A percentile compares a stretch with the other conserved stretches of the same genome.
Evolutionary conservation across 53 echinoderm and acorn worm species (phyloP).

Genomic region (Paracentrotus lividus): DNA sequence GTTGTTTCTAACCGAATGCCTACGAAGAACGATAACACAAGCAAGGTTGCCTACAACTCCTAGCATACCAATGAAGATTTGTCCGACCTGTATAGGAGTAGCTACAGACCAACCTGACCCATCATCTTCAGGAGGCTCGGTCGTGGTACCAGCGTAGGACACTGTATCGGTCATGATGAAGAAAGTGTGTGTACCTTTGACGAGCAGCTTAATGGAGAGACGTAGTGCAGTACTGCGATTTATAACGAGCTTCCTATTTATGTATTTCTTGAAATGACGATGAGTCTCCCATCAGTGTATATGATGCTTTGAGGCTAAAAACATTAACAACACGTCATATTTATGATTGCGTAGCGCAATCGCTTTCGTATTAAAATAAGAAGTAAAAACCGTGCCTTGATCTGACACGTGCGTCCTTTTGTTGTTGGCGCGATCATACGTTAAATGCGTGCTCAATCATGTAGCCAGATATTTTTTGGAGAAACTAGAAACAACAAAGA

Average conservation of each 20-base stretch:
- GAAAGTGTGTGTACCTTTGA: not conserved
- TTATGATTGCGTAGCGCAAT: not conserved
- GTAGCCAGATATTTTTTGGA: not conserved
- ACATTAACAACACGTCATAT: conserved; percentile 13
- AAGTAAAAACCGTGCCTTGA: not conserved
- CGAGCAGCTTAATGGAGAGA: not conserved
- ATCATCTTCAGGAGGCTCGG: not conserved
- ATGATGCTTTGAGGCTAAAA: not conserved
- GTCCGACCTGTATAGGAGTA: conserved; percentile 21
- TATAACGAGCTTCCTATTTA: not conserved
- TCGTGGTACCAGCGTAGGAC: not conserved
- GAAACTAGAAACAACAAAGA: not conserved
- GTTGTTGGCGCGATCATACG: not conserved
- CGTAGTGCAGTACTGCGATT: not conserved
- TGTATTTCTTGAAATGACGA: not conserved
- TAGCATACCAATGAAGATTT: conserved; percentile 66
- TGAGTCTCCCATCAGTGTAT: not conserved
- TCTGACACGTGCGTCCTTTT: not conserved
- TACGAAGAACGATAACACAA: conserved; percentile 70
- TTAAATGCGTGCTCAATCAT: conserved; percentile 9
- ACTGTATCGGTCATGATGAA: not conserved
- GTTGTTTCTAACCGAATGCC: conserved; percentile 75
- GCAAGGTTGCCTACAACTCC: conserved; percentile 69
- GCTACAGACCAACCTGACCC: not conserved
- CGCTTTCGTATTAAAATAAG: not conserved